These are phyloP conservation scores for Macrocentrus cingulum DNA, from an alignment of 1,140 invertebrate species.

Conservation along the genomic window DNA sequence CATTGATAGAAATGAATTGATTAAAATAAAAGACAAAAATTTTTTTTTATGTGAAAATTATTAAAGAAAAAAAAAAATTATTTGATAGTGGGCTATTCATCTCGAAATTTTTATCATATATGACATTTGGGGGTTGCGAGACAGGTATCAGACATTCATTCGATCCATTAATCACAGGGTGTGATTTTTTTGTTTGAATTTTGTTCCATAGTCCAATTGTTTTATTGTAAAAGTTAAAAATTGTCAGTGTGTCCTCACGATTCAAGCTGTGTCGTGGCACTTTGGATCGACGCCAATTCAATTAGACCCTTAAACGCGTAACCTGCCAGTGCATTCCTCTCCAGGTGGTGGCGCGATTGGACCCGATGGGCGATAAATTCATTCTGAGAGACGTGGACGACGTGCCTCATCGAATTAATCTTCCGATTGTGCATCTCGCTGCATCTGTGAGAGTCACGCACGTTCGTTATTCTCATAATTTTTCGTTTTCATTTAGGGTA, in stretches of 20 bases:
- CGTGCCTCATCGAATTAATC: slow-evolving; percentile 17
- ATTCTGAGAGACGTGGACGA: slow-evolving; percentile 17
- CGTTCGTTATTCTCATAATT: neutral
- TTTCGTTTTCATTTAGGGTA: no score
- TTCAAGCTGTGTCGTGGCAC: slow-evolving; percentile 15
- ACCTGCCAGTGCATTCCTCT: slow-evolving; percentile 9
- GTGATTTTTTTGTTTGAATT: no score
- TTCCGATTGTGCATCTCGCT: slow-evolving; percentile 12
- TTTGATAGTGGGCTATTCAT: no score
- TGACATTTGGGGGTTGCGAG: no score
- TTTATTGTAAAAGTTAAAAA: neutral
- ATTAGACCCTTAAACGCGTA: slow-evolving; percentile 23
- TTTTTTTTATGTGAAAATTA: no score
- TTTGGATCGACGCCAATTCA: slow-evolving; percentile 22
- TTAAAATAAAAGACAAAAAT: no score
- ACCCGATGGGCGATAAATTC: slow-evolving; percentile 11
- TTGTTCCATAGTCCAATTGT: no score
- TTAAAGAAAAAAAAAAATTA: no score
- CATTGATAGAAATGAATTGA: no score
- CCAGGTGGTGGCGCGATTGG: slow-evolving; percentile 16
- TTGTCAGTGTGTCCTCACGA: slow-evolving; percentile 11
- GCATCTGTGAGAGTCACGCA: slow-evolving; percentile 2
- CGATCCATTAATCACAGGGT: no score
- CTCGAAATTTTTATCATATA: no score
- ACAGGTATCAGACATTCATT: no score